Conservation (phyloP, 2,888 invertebrate genomes). For the Tachystola acroxantha region DNA sequence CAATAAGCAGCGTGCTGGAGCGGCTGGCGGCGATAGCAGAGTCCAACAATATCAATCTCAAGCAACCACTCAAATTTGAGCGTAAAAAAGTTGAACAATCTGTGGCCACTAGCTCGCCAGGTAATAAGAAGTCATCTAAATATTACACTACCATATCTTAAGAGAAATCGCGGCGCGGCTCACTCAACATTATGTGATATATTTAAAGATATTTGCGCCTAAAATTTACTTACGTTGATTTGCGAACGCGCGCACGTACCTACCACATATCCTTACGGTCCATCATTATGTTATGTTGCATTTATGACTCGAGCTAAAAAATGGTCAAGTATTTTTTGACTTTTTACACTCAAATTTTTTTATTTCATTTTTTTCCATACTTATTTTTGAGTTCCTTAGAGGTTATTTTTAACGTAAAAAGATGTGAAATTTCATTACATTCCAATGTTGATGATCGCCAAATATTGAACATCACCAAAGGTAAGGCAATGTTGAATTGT, state of each 20-base stretch:
- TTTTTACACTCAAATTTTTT: slow-evolving; percentile 80
- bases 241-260: slow-evolving; percentile 41
- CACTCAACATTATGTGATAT: slow-evolving; percentile 35
- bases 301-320: slow-evolving; percentile 71
- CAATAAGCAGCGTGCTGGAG: slow-evolving; percentile 88
- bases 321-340: slow-evolving; percentile 79
- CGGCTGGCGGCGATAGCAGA: slow-evolving; percentile 93
- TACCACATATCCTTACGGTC: slow-evolving; percentile 38
- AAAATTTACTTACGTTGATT: slow-evolving; percentile 21
- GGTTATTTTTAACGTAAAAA: slow-evolving; percentile 40
- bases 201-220: slow-evolving; percentile 23
- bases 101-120: slow-evolving; percentile 80
- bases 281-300: slow-evolving; percentile 69
- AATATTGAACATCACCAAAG: slow-evolving; percentile 67
- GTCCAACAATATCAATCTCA: slow-evolving; percentile 88
- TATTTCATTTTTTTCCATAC: slow-evolving; percentile 37
- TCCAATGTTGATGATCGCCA: slow-evolving; percentile 66
- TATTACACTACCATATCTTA: slow-evolving; percentile 79
- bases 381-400: slow-evolving; percentile 55
- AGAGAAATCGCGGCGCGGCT: slow-evolving; percentile 44
- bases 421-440: slow-evolving; percentile 65
- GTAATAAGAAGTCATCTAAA: slow-evolving; percentile 80
- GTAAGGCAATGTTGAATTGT: slow-evolving; percentile 66
- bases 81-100: slow-evolving; percentile 81
- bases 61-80: slow-evolving; percentile 86